phyloP scores from a whole-genome alignment of 2,888 invertebrate species.

The Endotricha flammealis region DNA sequence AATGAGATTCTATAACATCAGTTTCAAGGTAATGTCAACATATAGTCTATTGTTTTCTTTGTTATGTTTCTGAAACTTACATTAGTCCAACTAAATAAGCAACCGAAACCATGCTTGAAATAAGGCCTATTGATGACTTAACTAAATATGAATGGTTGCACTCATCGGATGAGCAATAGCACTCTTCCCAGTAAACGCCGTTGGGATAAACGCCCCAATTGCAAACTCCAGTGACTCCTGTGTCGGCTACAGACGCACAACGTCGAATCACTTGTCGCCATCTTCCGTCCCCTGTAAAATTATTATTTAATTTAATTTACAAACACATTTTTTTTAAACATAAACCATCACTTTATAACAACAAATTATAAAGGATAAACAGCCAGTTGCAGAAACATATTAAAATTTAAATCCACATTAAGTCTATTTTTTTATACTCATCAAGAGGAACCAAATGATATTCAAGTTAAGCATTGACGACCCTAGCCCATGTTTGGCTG shows the following conservation, averaged over 20 bases:
- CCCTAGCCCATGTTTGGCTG: too few relatives aligned
- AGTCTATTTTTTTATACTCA: neutral
- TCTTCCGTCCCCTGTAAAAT: conserved; percentile 91
- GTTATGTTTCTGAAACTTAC: too few relatives aligned
- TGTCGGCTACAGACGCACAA: conserved; percentile 93
- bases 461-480: neutral
- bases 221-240: conserved; percentile 95
- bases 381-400: too few relatives aligned
- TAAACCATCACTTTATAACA: too few relatives aligned
- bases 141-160: conserved; percentile 81
- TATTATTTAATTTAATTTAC: conserved; percentile 1
- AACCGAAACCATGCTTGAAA: conserved; percentile 23
- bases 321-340: neutral
- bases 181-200: conserved; percentile 97
- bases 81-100: too few relatives aligned
- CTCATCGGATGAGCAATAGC: conserved; percentile 94
- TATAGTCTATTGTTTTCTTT: too few relatives aligned
- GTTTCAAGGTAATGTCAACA: too few relatives aligned
- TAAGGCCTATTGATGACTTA: conserved; percentile 34
- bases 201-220: conserved; percentile 97
- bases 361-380: too few relatives aligned
- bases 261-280: conserved; percentile 94
- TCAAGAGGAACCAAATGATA: neutral
- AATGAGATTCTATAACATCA: too few relatives aligned
- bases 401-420: too few relatives aligned